Percentiles rank a stretch among this genome's conserved stretches.
Evolutionary conservation across 2,797 vertebrate species (phyloP).

Genomic region (Pelobates cultripes): DNA sequence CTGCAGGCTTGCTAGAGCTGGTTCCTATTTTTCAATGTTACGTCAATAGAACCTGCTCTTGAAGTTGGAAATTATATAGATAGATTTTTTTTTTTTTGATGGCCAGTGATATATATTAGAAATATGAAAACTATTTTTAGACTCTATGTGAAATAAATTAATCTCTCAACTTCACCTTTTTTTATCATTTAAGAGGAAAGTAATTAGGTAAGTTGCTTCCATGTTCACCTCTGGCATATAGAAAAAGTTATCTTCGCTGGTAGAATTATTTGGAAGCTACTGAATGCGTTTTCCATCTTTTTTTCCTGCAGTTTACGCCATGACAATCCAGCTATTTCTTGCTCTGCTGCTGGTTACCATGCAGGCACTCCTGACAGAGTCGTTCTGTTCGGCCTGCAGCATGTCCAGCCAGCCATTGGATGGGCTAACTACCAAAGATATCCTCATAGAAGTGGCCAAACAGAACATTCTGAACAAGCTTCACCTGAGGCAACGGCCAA

Average conservation of each 20-base stretch:
- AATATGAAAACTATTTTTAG: no score
- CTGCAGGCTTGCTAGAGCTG: background rate
- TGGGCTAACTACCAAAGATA: slow-evolving; percentile 28
- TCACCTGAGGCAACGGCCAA: slow-evolving; percentile 42
- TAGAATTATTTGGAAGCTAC: background rate
- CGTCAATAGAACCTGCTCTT: background rate
- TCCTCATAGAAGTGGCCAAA: slow-evolving; percentile 46
- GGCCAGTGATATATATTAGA: no score
- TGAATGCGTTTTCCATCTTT: background rate
- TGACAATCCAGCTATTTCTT: slow-evolving; percentile 15
- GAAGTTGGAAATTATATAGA: background rate
- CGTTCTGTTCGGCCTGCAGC: slow-evolving; percentile 29
- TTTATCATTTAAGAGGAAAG: no score
- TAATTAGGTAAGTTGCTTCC: no score
- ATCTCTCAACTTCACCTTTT: no score
- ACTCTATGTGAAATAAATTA: no score
- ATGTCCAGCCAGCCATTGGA: slow-evolving; percentile 30
- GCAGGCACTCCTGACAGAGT: slow-evolving; percentile 4
- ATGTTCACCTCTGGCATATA: no score
- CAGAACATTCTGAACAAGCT: slow-evolving; percentile 49
- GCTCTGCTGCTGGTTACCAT: slow-evolving; percentile 31
- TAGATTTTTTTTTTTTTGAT: background rate
- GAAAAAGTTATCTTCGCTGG: no score
- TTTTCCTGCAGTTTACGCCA: slow-evolving; percentile 29
- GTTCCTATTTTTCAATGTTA: background rate